Evolutionary conservation across 1,140 invertebrate species (phyloP).

Genomic region (Teleopsis dalmanni): DNA sequence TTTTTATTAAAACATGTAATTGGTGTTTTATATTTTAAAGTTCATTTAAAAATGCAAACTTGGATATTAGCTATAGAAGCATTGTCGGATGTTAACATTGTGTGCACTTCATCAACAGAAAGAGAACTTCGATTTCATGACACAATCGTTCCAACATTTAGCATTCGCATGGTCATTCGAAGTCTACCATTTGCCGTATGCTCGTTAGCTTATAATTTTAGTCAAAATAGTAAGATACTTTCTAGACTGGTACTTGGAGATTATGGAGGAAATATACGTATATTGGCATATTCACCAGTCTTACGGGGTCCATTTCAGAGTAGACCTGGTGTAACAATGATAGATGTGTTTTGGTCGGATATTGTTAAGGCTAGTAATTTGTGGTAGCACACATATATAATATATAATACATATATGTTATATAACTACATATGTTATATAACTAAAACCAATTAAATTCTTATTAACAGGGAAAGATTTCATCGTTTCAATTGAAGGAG

Average conservation of each 20-base stretch:
- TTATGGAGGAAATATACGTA: constrained; percentile 54
- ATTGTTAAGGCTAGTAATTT: constrained; percentile 40
- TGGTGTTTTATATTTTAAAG: constrained; percentile 9
- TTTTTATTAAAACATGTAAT: neutral
- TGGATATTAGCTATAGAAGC: constrained; percentile 59
- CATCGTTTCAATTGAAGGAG: constrained; percentile 47
- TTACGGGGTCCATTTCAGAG: constrained; percentile 59
- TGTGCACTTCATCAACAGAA: constrained; percentile 60
- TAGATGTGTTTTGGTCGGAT: constrained; percentile 51
- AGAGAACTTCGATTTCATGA: constrained; percentile 65
- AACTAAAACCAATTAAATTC: neutral
- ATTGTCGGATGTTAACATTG: constrained; percentile 60
- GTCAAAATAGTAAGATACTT: constrained; percentile 48
- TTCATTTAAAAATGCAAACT: constrained; percentile 50
- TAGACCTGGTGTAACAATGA: constrained; percentile 50
- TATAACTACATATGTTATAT: neutral
- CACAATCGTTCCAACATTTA: constrained; percentile 59
- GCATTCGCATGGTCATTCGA: constrained; percentile 53
- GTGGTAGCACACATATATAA: neutral
- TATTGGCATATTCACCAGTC: constrained; percentile 53
- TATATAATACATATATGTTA: neutral
- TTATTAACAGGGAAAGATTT: constrained; percentile 31
- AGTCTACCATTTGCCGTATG: constrained; percentile 49
- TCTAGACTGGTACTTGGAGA: constrained; percentile 60
- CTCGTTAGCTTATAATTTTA: constrained; percentile 57